Evolutionary conservation across 2,797 vertebrate genomes (phyloP), one percentile per base, ranked within the genome.

Genomic region (Hypotaenidia okinawae): DNA sequence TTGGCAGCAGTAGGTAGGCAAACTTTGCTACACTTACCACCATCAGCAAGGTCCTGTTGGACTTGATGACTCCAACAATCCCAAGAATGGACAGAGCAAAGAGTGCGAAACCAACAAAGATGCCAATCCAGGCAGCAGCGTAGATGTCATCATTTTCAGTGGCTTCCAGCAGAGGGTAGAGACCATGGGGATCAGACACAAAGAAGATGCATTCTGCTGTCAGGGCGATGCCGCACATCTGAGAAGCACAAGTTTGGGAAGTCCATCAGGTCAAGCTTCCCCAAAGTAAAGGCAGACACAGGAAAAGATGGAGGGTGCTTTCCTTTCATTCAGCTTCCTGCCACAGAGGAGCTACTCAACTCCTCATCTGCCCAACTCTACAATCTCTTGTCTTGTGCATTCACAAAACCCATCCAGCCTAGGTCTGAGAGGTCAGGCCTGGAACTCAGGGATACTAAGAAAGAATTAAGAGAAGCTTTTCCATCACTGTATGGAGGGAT

Each of bases 201-300:
- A 98, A 98, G 96, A 96, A 98, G 95, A 98, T 98, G 92, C 98
- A 98, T 93, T 98, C 98, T 24, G 98, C 98, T 1, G 97, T 98
- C 94, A 98, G 97, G 32, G 98, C 98, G 52, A 98, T 95, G 76
- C 98, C 98, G 0, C 98, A 98, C 96, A 98, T 97, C 98, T 98
- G 94, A 59, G 75, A 91, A 94, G 47, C 30, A 70, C 43, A 94
- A 89, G 59, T 87, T 33, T 4, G 2, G 25, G 32, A 75, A 77
- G 77, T 16, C 6, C 30, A 7, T 95, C 80, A 86, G 33, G 23
- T 54, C 8, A 55, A 43, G 32, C 23, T 58, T 83, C 43, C 19
- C 8, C 68, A 66, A 90, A 70, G 47, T 69, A 91, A 68, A 1
- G 80, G 17, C 17, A 55, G 57, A 84, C 22, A 75, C 6, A 64